Evolutionary conservation across 1,140 invertebrate genomes (phyloP).

Genomic region (Drepana arcuata): DNA sequence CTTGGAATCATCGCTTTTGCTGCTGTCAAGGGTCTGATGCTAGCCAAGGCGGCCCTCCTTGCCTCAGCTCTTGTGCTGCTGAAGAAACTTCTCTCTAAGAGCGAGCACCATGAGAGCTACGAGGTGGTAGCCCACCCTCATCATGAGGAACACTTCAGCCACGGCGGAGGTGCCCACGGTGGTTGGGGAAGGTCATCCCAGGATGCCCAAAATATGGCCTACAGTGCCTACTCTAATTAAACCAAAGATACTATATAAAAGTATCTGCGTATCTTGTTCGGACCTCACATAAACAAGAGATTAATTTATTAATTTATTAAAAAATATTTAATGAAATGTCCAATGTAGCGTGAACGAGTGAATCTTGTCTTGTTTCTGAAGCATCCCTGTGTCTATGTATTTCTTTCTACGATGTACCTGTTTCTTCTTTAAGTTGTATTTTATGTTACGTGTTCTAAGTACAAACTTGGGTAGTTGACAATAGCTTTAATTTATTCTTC

Average conservation of each 20-base stretch:
- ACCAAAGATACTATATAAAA: constrained; percentile 40
- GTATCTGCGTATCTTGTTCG: constrained; percentile 43
- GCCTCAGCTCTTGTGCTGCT: constrained; percentile 81
- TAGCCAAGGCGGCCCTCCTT: constrained; percentile 85
- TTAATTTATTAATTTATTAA: constrained; percentile 67
- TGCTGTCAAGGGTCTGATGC: constrained; percentile 85
- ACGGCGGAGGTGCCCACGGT: constrained; percentile 42
- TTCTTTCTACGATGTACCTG: constrained; percentile 45
- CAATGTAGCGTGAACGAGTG: constrained; percentile 26
- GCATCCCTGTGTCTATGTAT: constrained; percentile 19
- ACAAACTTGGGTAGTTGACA: constrained; percentile 18
- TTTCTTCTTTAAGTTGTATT: constrained; percentile 26
- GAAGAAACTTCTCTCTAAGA: constrained; percentile 84
- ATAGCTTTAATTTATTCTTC: constrained; percentile 44
- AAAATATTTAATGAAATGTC: constrained; percentile 46
- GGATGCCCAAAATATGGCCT: constrained; percentile 56
- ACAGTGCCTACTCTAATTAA: constrained; percentile 60
- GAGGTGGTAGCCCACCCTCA: constrained; percentile 82
- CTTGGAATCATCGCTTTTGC: constrained; percentile 84
- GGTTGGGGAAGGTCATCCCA: constrained; percentile 58
- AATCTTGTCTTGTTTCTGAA: constrained; percentile 29
- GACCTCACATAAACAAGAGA: constrained; percentile 50
- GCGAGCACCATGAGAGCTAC: constrained; percentile 78
- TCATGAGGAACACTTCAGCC: constrained; percentile 72
- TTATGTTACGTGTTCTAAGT: constrained; percentile 2